Evolutionary conservation across 2,888 invertebrate genomes (phyloP).

Genomic region (Linyphia triangularis): DNA sequence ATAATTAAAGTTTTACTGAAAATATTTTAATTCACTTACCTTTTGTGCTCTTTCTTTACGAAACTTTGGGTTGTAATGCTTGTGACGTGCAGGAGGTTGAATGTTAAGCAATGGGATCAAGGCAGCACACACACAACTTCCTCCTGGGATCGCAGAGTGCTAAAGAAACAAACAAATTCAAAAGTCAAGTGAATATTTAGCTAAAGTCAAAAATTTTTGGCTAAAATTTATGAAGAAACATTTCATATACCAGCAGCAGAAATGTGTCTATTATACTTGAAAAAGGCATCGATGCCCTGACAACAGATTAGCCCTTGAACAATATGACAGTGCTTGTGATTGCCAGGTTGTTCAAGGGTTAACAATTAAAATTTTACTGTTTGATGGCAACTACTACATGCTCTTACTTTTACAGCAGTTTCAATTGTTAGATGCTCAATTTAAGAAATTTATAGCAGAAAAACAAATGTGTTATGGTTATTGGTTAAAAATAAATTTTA

Average conservation of each 20-base stretch:
- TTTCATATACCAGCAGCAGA: not conserved
- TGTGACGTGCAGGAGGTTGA: slow-evolving; percentile 79
- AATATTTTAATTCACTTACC: slow-evolving; percentile 77
- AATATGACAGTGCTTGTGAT: too few relatives aligned
- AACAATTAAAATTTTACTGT: too few relatives aligned
- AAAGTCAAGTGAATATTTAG: not conserved
- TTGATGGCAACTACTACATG: too few relatives aligned
- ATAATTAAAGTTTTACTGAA: not conserved
- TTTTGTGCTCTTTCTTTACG: slow-evolving; percentile 84
- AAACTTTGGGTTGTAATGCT: slow-evolving; percentile 91
- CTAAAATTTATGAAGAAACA: not conserved
- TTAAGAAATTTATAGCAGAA: too few relatives aligned
- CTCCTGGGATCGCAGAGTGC: not conserved
- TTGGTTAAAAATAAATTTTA: too few relatives aligned
- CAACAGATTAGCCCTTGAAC: too few relatives aligned
- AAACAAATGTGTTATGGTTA: too few relatives aligned
- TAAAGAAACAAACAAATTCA: not conserved
- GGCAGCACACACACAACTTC: not conserved
- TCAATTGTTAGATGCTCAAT: too few relatives aligned
- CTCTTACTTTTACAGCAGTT: too few relatives aligned
- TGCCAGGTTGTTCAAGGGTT: too few relatives aligned
- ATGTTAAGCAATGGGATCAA: not conserved
- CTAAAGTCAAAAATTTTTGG: not conserved
- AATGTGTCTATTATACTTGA: not conserved
- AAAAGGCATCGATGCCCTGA: not conserved